Percentiles rank a stretch among this genome's conserved stretches.
Conservation (phyloP, 1,140 invertebrate genomes). For the Whitmania pigra region DNA sequence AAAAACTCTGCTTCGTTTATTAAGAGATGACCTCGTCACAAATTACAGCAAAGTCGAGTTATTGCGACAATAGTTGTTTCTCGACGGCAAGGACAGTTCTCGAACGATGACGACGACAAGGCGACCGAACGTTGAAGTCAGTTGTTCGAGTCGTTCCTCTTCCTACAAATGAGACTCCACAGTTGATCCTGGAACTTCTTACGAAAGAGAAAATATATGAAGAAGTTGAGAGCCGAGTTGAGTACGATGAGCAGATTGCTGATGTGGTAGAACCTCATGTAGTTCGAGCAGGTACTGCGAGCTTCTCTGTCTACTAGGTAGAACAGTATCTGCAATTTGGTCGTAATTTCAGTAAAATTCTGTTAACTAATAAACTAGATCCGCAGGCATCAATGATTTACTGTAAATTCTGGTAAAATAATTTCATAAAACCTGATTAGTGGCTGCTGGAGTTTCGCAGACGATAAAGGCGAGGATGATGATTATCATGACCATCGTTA, state of each 20-base stretch:
- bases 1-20: too few species aligned
- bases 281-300: slow-evolving; percentile 12
- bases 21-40: too few species aligned
- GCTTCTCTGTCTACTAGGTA: not conserved
- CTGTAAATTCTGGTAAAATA: not conserved
- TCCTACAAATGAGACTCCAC: slow-evolving; percentile 13
- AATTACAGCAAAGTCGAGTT: too few species aligned
- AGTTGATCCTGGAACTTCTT: slow-evolving; percentile 24
- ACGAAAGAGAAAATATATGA: slow-evolving; percentile 24
- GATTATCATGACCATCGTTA: slow-evolving; percentile 24
- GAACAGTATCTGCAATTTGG: not conserved
- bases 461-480: slow-evolving; percentile 24
- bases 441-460: slow-evolving; percentile 23
- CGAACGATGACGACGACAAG: too few species aligned
- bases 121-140: too few species aligned
- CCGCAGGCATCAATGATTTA: too few species aligned
- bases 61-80: too few species aligned
- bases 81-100: not conserved
- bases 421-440: slow-evolving; percentile 16
- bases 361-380: too few species aligned
- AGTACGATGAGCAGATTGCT: slow-evolving; percentile 22
- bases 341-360: too few species aligned
- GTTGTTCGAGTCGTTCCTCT: not conserved
- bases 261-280: slow-evolving; percentile 22
- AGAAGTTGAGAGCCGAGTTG: slow-evolving; percentile 25